Base-by-base conservation (phyloP, 2,113 vertebrate species). In the Grantiella picta region DNA sequence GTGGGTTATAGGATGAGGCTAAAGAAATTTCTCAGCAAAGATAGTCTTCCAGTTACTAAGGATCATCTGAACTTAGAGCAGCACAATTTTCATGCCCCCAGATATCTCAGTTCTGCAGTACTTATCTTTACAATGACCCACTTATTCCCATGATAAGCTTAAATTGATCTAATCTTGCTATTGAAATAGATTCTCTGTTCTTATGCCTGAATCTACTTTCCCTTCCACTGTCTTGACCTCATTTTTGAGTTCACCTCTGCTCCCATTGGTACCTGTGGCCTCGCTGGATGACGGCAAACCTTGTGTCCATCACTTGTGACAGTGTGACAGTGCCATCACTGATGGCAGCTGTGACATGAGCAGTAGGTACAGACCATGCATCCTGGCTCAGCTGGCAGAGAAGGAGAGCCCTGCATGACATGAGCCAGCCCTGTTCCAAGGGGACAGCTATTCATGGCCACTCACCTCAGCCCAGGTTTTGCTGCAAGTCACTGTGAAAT, bases 241-340 rank as follows among this genome's bases (percentile, higher is more conserved):
- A 3, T 53, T 35, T 96, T 5, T 81, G 79, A 78, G 42, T 22
- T 88, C 64, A 68, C 12, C 40, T 56, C 53, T 88, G 66, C 27
- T 60, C 31, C 38, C 8, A 0, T 4, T 18, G 78, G 6, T 50
- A 29, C 14, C 1, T 1, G 12, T 3, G 2, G 45, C 59, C 45
- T 86, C 0, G 1, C 42, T 78, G n/a, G 56, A 12, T 40, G 81
- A 28, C 15, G 57, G 54, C 56, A 73, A 66, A 50, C 35, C n/a
- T 44, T 45, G 49, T 29, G 44, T 12, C 6, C 42, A 4, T 45
- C 8, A 2, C n/a, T 42, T 36, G 42, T 27, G 60, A 7, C 33
- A 36, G 2, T 11, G 17, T n/a, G n/a, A n/a, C n/a, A n/a, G n/a
- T n/a, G n/a, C n/a, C n/a, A n/a, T n/a, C n/a, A n/a, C 53, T 57